A percentile compares a stretch with the other conserved stretches of the same genome.
Evolutionary conservation across 2,113 vertebrate genomes (phyloP).

Genomic region (Pseudorectes ferrugineus): DNA sequence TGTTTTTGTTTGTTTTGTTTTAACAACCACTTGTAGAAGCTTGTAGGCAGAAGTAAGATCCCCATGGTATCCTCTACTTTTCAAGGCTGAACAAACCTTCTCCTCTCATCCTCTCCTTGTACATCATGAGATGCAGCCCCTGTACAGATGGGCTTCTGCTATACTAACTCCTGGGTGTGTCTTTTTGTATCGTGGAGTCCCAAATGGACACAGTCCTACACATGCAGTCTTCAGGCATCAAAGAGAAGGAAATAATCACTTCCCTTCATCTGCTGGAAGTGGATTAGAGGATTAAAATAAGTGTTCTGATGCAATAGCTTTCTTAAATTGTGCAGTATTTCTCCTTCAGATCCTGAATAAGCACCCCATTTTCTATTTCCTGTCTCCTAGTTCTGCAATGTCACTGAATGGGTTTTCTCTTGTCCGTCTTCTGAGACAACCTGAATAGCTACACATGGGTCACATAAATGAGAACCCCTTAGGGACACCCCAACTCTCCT

Average conservation of each 20-base stretch:
- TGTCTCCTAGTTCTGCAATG: not conserved
- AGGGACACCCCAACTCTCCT: not conserved
- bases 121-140: rapidly evolving
- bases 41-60: not conserved
- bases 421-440: not conserved
- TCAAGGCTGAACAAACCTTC: not conserved
- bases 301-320: not conserved
- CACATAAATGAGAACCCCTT: not conserved
- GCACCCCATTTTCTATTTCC: not conserved
- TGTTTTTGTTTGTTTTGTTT: not conserved
- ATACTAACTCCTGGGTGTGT: not conserved
- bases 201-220: not conserved
- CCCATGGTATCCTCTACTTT: not conserved
- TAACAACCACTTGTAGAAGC: not conserved
- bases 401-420: not conserved
- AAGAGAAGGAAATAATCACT: not conserved
- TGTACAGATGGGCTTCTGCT: not conserved
- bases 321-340: not conserved
- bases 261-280: not conserved
- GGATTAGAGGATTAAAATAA: not conserved
- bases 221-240: not conserved
- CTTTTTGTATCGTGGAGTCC: not conserved
- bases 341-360: not conserved
- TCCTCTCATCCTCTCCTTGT: not conserved
- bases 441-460: not conserved